Base-by-base conservation (phyloP, 2,888 invertebrate genomes). In the Zootermopsis nevadensis region DNA sequence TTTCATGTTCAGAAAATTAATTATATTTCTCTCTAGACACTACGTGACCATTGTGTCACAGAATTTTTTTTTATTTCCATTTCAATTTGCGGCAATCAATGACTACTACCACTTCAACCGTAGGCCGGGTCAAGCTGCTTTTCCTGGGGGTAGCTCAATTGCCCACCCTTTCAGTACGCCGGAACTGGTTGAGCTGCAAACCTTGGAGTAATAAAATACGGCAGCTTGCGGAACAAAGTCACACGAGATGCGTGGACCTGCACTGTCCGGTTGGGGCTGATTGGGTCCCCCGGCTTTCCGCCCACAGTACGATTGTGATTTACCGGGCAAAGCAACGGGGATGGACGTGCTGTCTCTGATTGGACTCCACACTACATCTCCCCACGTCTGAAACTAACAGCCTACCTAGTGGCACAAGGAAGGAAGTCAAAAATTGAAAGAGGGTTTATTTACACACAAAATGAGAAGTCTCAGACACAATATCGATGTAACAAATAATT, bases 51-150 rank as follows among this genome's bases (percentile, higher is more conserved):
- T 31, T 31, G 30, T 6, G 30, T 31, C 33, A 22, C 69, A 69
- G 69, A 69, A n/a, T n/a, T n/a, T 22, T 33, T 69, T 22, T 69
- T 69, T 67, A 15, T 27, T 27, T 67, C 8, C 33, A 8, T 24
- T 69, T 69, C 69, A 69, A 69, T 69, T 33, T 69, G 31, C 19
- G 69, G 69, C 69, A 69, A 69, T 69, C 69, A 30, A 33, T 69
- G 69, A 69, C 33, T 60, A 8, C n/a, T 27, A 27, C 22, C n/a
- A n/a, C n/a, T n/a, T n/a, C n/a, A n/a, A n/a, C n/a, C n/a, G n/a
- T 27, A 27, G 60, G 60, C 7, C 60, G n/a, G 60, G 60, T 60
- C 60, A 60, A 6, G n/a, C 60, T 27, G 60, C 60, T 6, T 27
- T 27, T 60, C n/a, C 27, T n/a, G 2, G 60, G 22, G 19, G 22